These are phyloP conservation scores for Diadumene lineata DNA, from an alignment of 92 coral and sea anemone species.

Conservation along the genomic window DNA sequence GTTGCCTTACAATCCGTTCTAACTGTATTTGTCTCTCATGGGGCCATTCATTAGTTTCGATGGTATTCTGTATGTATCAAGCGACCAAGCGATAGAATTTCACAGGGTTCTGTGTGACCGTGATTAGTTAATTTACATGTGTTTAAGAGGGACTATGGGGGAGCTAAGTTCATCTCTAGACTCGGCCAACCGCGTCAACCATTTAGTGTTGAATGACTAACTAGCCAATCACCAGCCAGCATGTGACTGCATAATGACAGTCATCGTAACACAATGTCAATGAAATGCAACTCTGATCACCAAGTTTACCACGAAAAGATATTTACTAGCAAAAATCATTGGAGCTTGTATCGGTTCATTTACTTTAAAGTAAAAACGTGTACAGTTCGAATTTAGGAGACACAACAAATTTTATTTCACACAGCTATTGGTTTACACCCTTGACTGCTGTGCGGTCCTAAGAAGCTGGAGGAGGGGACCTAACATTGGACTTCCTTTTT, in stretches of 20 bases:
- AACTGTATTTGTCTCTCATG: conserved; percentile 64
- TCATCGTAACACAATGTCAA: conserved; percentile 25
- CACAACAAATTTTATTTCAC: conserved; percentile 23
- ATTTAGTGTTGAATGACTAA: conserved; percentile 33
- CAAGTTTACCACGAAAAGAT: not conserved
- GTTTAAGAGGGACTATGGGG: conserved; percentile 38
- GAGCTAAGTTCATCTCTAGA: conserved; percentile 40
- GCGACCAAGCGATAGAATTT: conserved; percentile 78
- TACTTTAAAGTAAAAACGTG: not conserved
- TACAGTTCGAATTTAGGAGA: not conserved
- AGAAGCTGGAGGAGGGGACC: conserved; percentile 12
- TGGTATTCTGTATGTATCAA: conserved; percentile 58
- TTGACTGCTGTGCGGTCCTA: conserved; percentile 14
- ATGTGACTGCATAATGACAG: conserved; percentile 52
- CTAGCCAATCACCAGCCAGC: conserved; percentile 55
- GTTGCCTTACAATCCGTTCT: conserved; percentile 17
- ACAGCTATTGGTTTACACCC: conserved; percentile 33
- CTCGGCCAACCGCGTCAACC: conserved; percentile 70
- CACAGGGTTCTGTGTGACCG: conserved; percentile 51
- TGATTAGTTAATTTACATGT: conserved; percentile 73
- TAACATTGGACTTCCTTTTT: conserved; percentile 12
- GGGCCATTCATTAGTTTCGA: conserved; percentile 51
- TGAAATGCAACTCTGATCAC: conserved; percentile 6
- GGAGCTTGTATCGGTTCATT: not conserved
- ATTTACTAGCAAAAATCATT: conserved; percentile 17